A percentile compares a stretch with the other conserved stretches of the same genome.
Conservation (phyloP, 2,888 invertebrate genomes). For the Ormyrus nitidulus region DNA sequence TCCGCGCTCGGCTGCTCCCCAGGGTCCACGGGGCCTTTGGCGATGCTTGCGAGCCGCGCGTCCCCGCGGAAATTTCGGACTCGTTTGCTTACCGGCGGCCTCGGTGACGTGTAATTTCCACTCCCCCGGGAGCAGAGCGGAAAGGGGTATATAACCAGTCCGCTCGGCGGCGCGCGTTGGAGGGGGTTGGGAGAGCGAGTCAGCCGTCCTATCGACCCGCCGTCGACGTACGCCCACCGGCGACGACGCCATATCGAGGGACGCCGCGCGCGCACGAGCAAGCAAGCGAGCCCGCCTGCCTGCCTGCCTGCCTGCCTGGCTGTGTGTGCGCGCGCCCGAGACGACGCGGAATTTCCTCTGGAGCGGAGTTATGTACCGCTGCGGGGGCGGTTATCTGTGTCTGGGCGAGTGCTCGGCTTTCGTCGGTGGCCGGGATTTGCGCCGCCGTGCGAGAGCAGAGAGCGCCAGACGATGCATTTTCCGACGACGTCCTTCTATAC, state of each 20-base stretch:
- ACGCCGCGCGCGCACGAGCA: not conserved
- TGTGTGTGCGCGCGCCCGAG: not conserved
- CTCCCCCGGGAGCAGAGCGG: slow-evolving; percentile 53
- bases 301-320: not conserved
- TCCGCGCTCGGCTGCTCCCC: slow-evolving; percentile 3
- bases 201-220: slow-evolving; percentile 68
- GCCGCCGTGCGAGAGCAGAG: not conserved
- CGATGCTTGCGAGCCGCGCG: not conserved
- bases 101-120: slow-evolving; percentile 55
- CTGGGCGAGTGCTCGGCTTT: slow-evolving; percentile 3
- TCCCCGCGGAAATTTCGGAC: slow-evolving; percentile 38
- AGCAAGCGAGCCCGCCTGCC: too few relatives aligned
- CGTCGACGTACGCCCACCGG: slow-evolving; percentile 61
- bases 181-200: slow-evolving; percentile 49
- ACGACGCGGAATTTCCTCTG: not conserved
- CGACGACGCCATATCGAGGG: slow-evolving; percentile 52
- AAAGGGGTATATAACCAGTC: not conserved
- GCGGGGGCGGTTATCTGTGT: not conserved
- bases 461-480: slow-evolving; percentile 16
- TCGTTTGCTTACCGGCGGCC: slow-evolving; percentile 42
- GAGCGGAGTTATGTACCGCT: slow-evolving; percentile 1
- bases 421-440: slow-evolving; percentile 39
- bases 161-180: slow-evolving; percentile 14
- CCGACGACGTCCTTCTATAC: not conserved
- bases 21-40: not conserved